Evolutionary conservation across 2,113 vertebrate genomes (phyloP).

Genomic region (Trogon surrucura): DNA sequence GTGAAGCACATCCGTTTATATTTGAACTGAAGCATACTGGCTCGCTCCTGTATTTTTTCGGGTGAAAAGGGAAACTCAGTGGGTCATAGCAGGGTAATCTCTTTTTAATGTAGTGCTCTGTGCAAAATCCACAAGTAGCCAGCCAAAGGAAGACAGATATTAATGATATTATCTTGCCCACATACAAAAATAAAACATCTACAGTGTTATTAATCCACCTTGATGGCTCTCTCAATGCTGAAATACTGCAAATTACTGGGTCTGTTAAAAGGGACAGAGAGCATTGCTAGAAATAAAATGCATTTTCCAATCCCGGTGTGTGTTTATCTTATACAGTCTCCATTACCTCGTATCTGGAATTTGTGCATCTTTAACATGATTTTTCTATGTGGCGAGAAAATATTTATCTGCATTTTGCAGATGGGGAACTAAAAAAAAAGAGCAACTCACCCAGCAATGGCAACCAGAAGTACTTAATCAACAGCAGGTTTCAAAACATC

Average conservation of each 20-base stretch:
- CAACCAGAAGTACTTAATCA: background rate
- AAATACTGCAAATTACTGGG: background rate
- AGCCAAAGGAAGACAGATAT: conserved; percentile 49
- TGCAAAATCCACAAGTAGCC: conserved; percentile 13
- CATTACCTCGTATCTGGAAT: background rate
- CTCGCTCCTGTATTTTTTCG: background rate
- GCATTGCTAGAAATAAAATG: background rate
- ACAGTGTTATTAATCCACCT: background rate
- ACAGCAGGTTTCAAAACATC: background rate
- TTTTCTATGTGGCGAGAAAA: background rate
- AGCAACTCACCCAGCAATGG: background rate
- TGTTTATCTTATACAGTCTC: background rate
- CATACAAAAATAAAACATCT: conserved; percentile 6
- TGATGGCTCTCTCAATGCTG: background rate
- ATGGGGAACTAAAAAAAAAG: background rate
- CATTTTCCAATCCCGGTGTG: background rate
- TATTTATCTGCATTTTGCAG: background rate
- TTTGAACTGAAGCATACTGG: conserved; percentile 17
- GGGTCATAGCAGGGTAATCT: conserved; percentile 58
- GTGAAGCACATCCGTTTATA: conserved; percentile 20
- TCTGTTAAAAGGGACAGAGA: background rate
- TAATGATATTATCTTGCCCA: conserved; percentile 44
- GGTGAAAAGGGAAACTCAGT: conserved; percentile 50
- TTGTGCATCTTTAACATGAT: background rate
- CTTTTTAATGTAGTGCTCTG: conserved; percentile 61